Base-by-base conservation (phyloP, 2,113 vertebrate genomes). In the Calypte anna region DNA sequence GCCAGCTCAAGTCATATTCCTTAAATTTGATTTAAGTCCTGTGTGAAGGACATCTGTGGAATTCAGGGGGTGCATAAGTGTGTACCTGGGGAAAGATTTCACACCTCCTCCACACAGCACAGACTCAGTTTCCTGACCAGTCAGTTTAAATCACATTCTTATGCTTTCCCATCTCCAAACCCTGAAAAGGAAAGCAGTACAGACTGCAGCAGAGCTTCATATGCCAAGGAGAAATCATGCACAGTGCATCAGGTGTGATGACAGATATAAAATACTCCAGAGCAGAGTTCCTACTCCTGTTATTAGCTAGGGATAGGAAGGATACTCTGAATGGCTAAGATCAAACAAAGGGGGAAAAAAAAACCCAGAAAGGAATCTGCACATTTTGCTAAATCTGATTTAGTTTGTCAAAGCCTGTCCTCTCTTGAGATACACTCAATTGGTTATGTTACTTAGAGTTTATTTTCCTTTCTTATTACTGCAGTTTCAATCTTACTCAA, bases 241-340 rank as follows among this genome's bases (percentile, higher is more conserved):
- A 84, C 84, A 79, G 51, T 87, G 83, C 81, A 93, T 96, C 86
- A 96, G 91, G 77, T 95, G 54, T 84, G 95, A 84, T 93, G 96
- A 94, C 91, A 92, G 91, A 92, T 43, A 64, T 19, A 92, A 81
- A 97, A 93, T 86, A 93, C 81, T 91, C 77, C 73, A 82, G 91
- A 91, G 80, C 73, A 87, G 63, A 89, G 62, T 75, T 87, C 21
- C 69, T 57, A 27, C 62, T 92, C 50, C 88, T 95, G 33, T 89
- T 89, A 94, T 85, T 95, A 97, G 62, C 73, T 61, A 68, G 64
- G 38, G 72, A 46, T 93, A 90, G 72, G 85, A 85, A 82, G 62
- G 74, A 94, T 95, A 93, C n/a, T 88, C 76, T 86, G 82, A 94
- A 96, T 96, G 94, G 68, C 80, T 31, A 63, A 68, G 86, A 90